Evolutionary conservation across 2,797 vertebrate species (phyloP).

Genomic region (Acanthurus tractus): DNA sequence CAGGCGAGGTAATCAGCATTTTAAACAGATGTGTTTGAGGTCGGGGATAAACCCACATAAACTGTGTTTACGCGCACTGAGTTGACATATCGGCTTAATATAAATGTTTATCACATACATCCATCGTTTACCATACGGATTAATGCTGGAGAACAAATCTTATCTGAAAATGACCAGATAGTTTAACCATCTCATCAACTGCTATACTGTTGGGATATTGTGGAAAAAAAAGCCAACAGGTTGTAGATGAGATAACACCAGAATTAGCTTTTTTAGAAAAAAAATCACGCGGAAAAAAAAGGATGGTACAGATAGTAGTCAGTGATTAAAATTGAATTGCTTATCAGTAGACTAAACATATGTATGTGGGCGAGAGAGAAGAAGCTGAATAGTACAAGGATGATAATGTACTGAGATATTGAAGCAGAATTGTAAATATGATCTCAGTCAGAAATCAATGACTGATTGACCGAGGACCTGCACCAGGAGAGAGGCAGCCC

Average conservation of each 20-base stretch:
- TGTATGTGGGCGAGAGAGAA: slow-evolving; percentile 6
- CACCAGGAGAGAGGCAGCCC: slow-evolving; percentile 17
- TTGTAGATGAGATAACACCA: background rate
- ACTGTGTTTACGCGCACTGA: background rate
- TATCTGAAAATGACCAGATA: background rate
- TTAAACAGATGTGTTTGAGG: background rate
- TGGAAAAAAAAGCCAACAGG: slow-evolving; percentile 13
- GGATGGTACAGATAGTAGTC: background rate
- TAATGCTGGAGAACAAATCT: background rate
- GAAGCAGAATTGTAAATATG: slow-evolving; percentile 69
- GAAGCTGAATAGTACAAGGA: slow-evolving; percentile 24
- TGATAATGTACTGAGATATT: slow-evolving; percentile 54
- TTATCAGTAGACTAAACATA: slow-evolving; percentile 8
- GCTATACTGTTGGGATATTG: background rate
- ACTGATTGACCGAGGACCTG: slow-evolving; percentile 52
- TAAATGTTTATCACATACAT: background rate
- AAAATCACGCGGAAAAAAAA: background rate
- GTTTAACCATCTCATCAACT: background rate
- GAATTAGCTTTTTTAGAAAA: background rate
- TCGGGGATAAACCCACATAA: background rate
- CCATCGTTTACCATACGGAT: background rate
- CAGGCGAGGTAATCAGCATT: background rate
- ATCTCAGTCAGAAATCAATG: slow-evolving; percentile 73
- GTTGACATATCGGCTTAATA: background rate
- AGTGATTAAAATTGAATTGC: background rate